These are phyloP conservation scores for Chymomyza amoena DNA, from an alignment of 2,888 invertebrate genomes.

Conservation along the genomic window DNA sequence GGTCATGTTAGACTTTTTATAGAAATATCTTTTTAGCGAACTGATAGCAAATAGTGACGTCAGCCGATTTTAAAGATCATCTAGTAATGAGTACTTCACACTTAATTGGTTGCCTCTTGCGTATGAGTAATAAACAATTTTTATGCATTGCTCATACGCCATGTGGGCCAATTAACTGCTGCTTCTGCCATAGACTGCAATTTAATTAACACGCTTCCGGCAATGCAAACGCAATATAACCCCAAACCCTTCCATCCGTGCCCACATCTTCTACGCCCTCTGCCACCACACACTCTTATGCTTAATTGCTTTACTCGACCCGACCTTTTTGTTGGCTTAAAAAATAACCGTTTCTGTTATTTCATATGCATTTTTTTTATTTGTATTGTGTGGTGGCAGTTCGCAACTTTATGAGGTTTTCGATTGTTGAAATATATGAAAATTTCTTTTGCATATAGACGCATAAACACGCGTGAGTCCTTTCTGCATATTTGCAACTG, in stretches of 20 bases:
- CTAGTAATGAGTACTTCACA: background rate
- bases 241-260: background rate
- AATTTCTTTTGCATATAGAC: background rate
- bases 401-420: background rate
- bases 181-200: background rate
- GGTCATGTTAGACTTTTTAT: too few species aligned
- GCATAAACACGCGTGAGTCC: background rate
- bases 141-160: background rate
- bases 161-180: background rate
- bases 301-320: conserved; percentile 3
- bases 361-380: background rate
- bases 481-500: background rate
- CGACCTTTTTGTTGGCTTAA: conserved; percentile 2
- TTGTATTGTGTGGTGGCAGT: background rate
- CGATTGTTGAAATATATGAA: background rate
- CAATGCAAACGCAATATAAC: background rate
- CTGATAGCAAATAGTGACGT: background rate
- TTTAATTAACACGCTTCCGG: background rate
- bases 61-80: background rate
- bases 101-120: background rate
- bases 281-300: background rate
- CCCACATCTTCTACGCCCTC: background rate
- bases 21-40: background rate
- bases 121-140: background rate
- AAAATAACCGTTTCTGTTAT: background rate